These are phyloP conservation scores for Malurus leucopterus DNA, from an alignment of 2,797 vertebrate species.

Conservation along the genomic window DNA sequence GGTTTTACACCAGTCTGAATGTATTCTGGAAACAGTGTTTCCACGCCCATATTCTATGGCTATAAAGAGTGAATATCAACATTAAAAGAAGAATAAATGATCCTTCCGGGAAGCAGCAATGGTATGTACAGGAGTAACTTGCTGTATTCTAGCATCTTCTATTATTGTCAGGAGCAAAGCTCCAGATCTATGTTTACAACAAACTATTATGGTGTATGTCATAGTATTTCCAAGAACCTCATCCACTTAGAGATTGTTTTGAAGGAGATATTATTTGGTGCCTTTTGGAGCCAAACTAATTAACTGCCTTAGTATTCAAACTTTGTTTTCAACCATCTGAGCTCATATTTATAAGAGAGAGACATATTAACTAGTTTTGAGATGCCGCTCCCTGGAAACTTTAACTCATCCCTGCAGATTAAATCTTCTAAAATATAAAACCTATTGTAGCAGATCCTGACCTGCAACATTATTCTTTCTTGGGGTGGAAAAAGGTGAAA, in stretches of 20 bases:
- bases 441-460: not conserved
- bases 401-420: constrained; percentile 19
- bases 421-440: constrained; percentile 10
- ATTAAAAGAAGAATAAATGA: not conserved
- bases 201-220: not conserved
- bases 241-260: constrained; percentile 32
- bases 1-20: not conserved
- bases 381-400: constrained; percentile 18
- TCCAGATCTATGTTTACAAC: not conserved
- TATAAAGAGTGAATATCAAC: not conserved
- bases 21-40: not conserved
- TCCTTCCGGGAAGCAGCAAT: not conserved
- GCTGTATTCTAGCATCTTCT: not conserved
- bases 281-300: constrained; percentile 43
- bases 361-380: not conserved
- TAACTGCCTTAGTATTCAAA: constrained; percentile 30
- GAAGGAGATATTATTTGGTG: constrained; percentile 34
- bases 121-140: not conserved
- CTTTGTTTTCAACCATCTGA: constrained; percentile 32
- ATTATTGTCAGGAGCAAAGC: not conserved
- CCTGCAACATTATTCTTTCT: not conserved
- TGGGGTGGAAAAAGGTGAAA: not conserved
- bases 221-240: constrained; percentile 44
- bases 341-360: constrained; percentile 14
- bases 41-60: not conserved